Evolutionary conservation across 1,140 invertebrate genomes (phyloP).

Genomic region (Andricus grossulariae): DNA sequence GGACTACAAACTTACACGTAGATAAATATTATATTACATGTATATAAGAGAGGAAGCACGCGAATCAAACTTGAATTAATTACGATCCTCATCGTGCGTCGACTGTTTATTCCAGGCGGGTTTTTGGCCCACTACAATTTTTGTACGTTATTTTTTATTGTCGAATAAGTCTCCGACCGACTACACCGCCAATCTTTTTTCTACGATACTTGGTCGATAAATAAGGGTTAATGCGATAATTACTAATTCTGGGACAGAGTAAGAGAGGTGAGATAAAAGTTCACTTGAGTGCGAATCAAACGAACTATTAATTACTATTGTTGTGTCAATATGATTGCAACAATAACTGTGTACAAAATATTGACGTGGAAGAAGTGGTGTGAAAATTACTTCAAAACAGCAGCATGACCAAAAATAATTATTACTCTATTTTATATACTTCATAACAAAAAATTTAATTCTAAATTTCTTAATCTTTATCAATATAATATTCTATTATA

Average conservation of each 20-base stretch:
- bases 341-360: constrained; percentile 19
- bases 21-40: constrained; percentile 52
- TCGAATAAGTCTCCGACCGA: constrained; percentile 32
- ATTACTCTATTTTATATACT: background rate
- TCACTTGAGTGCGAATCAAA: constrained; percentile 62
- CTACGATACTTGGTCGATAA: background rate
- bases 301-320: constrained; percentile 57
- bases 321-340: constrained; percentile 45
- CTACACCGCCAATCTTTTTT: constrained; percentile 36
- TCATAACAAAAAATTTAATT: background rate
- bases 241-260: constrained; percentile 29
- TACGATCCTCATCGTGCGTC: constrained; percentile 13
- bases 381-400: constrained; percentile 17
- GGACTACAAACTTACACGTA: constrained; percentile 40
- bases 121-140: constrained; percentile 47
- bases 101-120: constrained; percentile 2
- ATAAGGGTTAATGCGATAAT: constrained; percentile 18
- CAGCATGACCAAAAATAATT: constrained; percentile 6
- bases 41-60: constrained; percentile 56
- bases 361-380: background rate
- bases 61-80: constrained; percentile 63
- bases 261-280: too few species aligned
- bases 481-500: too few species aligned
- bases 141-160: constrained; percentile 62
- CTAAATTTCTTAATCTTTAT: too few species aligned